These are phyloP conservation scores for Scomber japonicus DNA, from an alignment of 2,113 vertebrate species.

Conservation along the genomic window DNA sequence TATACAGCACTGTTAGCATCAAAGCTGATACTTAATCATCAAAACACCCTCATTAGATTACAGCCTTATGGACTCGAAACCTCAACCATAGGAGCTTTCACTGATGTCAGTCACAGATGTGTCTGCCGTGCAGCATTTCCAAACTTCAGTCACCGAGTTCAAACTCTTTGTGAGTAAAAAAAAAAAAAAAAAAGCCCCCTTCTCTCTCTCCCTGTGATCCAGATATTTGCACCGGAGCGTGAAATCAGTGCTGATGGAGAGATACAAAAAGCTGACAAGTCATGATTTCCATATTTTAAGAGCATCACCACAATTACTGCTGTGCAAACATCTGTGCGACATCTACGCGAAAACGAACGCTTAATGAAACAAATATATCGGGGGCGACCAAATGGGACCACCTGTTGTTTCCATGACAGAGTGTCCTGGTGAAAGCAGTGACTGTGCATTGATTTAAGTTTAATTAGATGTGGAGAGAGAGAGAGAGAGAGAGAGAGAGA, in stretches of 20 bases:
- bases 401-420: constrained; percentile 30
- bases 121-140: constrained; percentile 15
- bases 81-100: constrained; percentile 5
- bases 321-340: constrained; percentile 52
- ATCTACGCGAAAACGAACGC: background rate
- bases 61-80: constrained; percentile 3
- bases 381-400: background rate
- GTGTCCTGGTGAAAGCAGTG: background rate
- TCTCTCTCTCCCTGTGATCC: constrained; percentile 8
- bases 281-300: constrained; percentile 53
- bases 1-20: constrained; percentile 13
- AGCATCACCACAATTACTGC: constrained; percentile 34
- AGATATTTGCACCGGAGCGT: constrained; percentile 42
- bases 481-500: background rate
- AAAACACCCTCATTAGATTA: constrained; percentile 38
- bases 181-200: constrained; percentile 6
- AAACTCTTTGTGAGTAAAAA: constrained; percentile 28
- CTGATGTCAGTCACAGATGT: constrained; percentile 56
- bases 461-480: background rate
- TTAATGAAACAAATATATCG: constrained; percentile 7
- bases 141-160: constrained; percentile 30
- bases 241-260: constrained; percentile 53
- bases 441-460: background rate
- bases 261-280: constrained; percentile 30
- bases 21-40: constrained; percentile 39